Percentiles rank a stretch among this genome's conserved stretches.
Evolutionary conservation across 1,140 invertebrate species (phyloP).

Genomic region (Heliconius congener): DNA sequence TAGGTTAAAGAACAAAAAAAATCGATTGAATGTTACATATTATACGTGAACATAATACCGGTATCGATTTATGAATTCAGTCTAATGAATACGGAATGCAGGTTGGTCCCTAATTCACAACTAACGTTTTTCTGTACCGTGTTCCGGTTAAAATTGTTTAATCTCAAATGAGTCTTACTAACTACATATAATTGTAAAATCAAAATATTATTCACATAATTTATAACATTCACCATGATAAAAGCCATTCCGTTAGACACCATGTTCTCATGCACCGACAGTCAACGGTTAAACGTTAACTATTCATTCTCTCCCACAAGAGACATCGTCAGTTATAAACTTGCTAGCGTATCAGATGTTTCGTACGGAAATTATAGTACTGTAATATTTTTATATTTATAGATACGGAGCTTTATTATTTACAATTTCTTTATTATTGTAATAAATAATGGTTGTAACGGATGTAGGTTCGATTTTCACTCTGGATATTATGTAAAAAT

Average conservation of each 20-base stretch:
- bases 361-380: conserved; percentile 1
- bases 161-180: neutral
- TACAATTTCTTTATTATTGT: too few species aligned
- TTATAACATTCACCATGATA: conserved; percentile 22
- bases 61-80: too few species aligned
- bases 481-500: too few species aligned
- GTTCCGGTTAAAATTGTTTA: neutral
- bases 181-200: neutral
- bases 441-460: too few species aligned
- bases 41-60: too few species aligned
- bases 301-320: conserved; percentile 26
- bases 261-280: conserved; percentile 21
- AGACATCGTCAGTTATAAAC: conserved; percentile 24
- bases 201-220: conserved; percentile 14
- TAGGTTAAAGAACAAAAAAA: too few species aligned
- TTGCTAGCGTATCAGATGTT: conserved; percentile 17
- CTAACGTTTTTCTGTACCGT: too few species aligned
- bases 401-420: too few species aligned
- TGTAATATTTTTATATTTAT: neutral
- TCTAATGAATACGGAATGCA: too few species aligned
- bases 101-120: too few species aligned
- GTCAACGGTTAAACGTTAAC: conserved; percentile 29
- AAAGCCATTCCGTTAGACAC: conserved; percentile 28
- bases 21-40: too few species aligned
- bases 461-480: too few species aligned